phyloP scores from a whole-genome alignment of 2,797 vertebrate species.

The Hydrolagus colliei region DNA sequence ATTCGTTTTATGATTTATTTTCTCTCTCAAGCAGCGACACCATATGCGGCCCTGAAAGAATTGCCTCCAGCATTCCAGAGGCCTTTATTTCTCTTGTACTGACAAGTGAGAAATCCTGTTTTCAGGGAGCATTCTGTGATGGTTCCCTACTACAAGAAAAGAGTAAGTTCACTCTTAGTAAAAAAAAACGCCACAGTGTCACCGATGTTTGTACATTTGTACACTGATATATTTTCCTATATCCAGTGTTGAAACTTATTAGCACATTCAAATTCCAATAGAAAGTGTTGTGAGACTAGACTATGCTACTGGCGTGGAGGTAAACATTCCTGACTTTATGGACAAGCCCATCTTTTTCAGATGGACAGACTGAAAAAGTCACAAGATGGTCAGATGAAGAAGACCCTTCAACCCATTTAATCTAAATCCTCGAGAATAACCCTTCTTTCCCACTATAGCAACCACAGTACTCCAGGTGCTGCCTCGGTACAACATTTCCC shows the following conservation, averaged over 20 bases:
- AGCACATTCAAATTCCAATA: neutral
- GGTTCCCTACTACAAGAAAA: neutral
- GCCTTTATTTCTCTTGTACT: neutral
- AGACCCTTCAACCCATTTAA: too few relatives aligned
- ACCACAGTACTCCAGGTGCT: too few relatives aligned
- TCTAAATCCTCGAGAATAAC: too few relatives aligned
- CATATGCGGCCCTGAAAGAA: neutral
- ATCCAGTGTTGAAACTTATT: neutral
- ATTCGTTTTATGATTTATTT: constrained; percentile 13
- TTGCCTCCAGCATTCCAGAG: neutral
- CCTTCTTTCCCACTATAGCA: too few relatives aligned
- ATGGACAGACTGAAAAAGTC: too few relatives aligned
- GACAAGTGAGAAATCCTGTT: neutral
- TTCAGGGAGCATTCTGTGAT: neutral
- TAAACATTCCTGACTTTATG: neutral
- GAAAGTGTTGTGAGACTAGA: neutral
- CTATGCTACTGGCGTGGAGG: neutral
- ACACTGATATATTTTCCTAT: neutral
- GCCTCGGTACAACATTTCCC: too few relatives aligned
- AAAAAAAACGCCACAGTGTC: neutral
- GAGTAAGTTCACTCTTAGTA: neutral
- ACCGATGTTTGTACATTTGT: neutral
- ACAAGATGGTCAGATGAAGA: too few relatives aligned
- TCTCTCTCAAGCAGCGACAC: neutral
- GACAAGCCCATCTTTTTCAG: too few relatives aligned